Evolutionary conservation across 2,888 invertebrate genomes (phyloP).

Genomic region (Lithophane socia): DNA sequence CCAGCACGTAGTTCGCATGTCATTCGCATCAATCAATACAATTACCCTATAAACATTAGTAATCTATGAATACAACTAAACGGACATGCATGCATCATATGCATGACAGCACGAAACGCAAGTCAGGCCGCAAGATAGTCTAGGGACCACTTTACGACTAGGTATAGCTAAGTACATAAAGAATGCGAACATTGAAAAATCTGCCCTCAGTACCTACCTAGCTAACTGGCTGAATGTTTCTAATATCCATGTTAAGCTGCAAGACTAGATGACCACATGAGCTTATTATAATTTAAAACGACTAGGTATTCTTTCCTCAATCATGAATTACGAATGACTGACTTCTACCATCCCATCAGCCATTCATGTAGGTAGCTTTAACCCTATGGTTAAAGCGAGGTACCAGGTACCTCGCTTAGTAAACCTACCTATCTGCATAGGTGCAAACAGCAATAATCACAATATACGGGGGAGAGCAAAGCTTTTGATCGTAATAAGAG

Average conservation of each 20-base stretch:
- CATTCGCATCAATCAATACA: no score
- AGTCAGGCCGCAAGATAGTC: no score
- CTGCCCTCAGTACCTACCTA: not conserved
- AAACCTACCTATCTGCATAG: no score
- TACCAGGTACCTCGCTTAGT: no score
- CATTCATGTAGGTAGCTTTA: not conserved
- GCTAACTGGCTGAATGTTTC: not conserved
- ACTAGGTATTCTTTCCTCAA: not conserved
- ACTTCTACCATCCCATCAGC: not conserved
- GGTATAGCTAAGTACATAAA: not conserved
- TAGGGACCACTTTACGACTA: not conserved
- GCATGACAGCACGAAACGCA: no score
- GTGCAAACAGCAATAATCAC: not conserved
- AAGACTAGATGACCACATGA: not conserved
- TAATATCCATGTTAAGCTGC: not conserved
- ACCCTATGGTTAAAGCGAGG: no score
- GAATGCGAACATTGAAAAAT: not conserved
- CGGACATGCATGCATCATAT: no score
- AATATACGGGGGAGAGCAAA: not conserved
- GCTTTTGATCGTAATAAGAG: not conserved
- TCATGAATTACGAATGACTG: not conserved
- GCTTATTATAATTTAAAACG: not conserved
- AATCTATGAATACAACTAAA: no score
- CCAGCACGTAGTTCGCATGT: no score
- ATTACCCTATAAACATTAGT: no score